Evolutionary conservation across 2,797 vertebrate species (phyloP), one percentile per base, ranked within the genome.

Genomic region (Tenualosa ilisha): DNA sequence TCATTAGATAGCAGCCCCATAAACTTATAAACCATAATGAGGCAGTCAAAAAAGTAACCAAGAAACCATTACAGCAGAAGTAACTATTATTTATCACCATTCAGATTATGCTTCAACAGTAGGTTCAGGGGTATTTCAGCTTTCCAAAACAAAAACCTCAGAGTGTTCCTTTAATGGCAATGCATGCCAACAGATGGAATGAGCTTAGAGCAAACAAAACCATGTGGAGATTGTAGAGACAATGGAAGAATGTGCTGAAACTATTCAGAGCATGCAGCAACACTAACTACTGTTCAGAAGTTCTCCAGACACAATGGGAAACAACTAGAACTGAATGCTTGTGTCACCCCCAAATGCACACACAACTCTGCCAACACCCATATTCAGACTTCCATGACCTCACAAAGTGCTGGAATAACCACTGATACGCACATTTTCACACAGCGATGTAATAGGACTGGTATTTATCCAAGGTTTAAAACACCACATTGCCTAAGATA

Each of bases 391-490:
- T 79, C 37, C 13, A 31, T 72, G 12, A 65, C 9, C 63, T 65
- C 7, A 31, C 31, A 11, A 75, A 8, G 37, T 40, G 4, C 40
- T 22, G 37, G 22, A 13, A 17, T 20, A 43, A 79, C 13, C 6
- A 20, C 72, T 43, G 40, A 79, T 79, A 79, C 6, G 65, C 65
- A 20, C 26, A 3, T 3, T 79, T 46, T 40, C 6, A 79, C 37
- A 79, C 20, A 17, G 13, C 31, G 31, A 72, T 75, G 68, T 75
- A 43, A 43, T 43, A 24, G 26, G 22, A 26, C 26, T 13, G 9
- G 31, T 40, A 37, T 72, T 40, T 79, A 46, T 13, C 22, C n/a
- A 24, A 99, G 98, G 98, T 99, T 98, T 97, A 99, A 94, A 99
- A 98, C 93, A 98, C 99, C 93, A 99, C 95, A 99, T 97, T 94